Evolutionary conservation across 2,113 vertebrate species (phyloP).

Genomic region (Daboia siamensis): DNA sequence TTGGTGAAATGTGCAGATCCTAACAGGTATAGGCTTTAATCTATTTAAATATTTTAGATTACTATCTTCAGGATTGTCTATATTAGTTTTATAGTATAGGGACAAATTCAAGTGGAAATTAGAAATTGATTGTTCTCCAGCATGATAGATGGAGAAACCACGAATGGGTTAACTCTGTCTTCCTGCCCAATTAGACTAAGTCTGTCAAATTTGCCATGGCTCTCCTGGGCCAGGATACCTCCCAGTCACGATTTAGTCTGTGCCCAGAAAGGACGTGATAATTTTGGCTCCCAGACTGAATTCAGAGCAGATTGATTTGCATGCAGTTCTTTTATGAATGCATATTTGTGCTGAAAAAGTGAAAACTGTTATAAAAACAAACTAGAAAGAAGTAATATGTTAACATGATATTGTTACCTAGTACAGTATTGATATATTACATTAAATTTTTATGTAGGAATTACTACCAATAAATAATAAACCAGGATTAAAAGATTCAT

Average conservation of each 20-base stretch:
- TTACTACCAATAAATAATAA: neutral
- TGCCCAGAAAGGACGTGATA: too few species aligned
- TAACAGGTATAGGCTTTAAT: slow-evolving; percentile 75
- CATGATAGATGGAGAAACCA: too few species aligned
- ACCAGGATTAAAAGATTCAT: neutral
- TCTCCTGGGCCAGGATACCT: too few species aligned
- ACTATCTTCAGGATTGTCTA: neutral
- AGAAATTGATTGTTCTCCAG: neutral
- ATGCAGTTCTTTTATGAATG: neutral
- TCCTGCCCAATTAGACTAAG: too few species aligned
- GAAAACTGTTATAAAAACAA: neutral
- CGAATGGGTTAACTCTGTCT: too few species aligned
- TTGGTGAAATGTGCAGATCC: slow-evolving; percentile 88
- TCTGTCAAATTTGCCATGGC: too few species aligned
- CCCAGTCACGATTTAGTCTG: too few species aligned
- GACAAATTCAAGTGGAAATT: neutral
- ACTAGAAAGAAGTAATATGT: neutral
- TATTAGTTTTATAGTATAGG: neutral
- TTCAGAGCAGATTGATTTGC: too few species aligned
- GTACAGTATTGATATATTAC: neutral
- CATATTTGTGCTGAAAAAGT: neutral
- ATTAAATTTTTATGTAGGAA: neutral
- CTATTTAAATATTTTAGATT: neutral
- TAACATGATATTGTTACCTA: neutral
- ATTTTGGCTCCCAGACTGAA: too few species aligned